Evolutionary conservation across 2,113 vertebrate genomes (phyloP), one percentile per base, ranked within the genome.

Genomic region (Recurvirostra avosetta): DNA sequence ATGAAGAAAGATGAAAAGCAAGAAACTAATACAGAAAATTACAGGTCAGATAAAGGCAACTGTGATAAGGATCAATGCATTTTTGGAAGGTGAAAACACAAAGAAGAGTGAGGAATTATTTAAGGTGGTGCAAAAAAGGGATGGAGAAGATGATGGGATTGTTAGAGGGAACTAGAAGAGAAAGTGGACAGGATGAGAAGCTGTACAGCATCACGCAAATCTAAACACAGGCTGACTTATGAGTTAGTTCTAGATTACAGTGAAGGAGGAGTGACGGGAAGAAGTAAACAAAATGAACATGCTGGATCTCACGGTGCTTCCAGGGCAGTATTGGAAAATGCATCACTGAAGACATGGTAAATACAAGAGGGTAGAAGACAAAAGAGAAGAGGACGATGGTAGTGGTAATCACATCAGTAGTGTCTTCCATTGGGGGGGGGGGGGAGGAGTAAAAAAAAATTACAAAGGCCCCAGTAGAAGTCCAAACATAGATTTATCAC

Each of bases 21-120:
- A 80, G 73, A 91, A 92, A 81, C 29, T 65, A 85, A 71, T 36
- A 94, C 20, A 71, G 83, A 94, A 87, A 94, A 94, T 77, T 81
- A 93, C 76, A 92, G 47, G 52, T 81, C 72, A 72, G 43, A 71
- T 65, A 78, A 92, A 84, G 36, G 43, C 56, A 92, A 66, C 21
- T 30, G 12, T 53, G 75, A 80, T 88, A 90, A 84, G 15, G 58
- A 90, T 68, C 75, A 62, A 25, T 65, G 78, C 17, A 66, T 55
- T 82, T 92, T 74, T 61, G 26, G 67, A 90, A 41, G 22, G 22
- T 58, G 62, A 86, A 88, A 86, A 68, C 53, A 93, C 67, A 92
- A 58, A 86, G 55, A 41, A 88, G 30, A 13, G 27, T 15, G 25
- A 86, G n/a, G 36, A 90, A 53, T 55, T 92, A 55, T 52, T 90